Percentiles rank a stretch among this genome's conserved stretches.
Evolutionary conservation across 2,888 invertebrate genomes (phyloP).

Genomic region (Amorpha juglandis): DNA sequence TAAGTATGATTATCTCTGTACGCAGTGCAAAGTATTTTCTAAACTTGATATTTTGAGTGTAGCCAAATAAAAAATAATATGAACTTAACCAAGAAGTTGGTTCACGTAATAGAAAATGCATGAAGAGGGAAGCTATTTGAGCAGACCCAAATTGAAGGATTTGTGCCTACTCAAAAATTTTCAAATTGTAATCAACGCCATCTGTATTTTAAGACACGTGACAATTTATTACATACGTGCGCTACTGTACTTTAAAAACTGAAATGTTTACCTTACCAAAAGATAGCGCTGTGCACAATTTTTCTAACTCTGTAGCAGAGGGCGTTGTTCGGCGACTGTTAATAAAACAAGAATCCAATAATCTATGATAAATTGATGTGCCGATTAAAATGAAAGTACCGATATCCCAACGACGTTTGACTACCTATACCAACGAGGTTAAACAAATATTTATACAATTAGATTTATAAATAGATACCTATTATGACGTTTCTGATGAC

Average conservation of each 20-base stretch:
- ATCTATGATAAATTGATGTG: conserved; percentile 23
- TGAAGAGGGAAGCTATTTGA: too few relatives aligned
- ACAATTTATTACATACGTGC: not conserved
- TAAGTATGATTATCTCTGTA: too few relatives aligned
- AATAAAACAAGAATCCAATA: conserved; percentile 23
- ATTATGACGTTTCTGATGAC: not conserved
- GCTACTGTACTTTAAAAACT: not conserved
- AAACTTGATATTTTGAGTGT: too few relatives aligned
- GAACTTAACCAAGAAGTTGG: too few relatives aligned
- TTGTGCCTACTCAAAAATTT: not conserved
- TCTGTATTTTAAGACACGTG: not conserved
- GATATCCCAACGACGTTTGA: conserved; percentile 2
- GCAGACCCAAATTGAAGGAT: too few relatives aligned
- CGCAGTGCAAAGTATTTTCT: too few relatives aligned
- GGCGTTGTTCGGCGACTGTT: not conserved
- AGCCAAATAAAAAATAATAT: too few relatives aligned
- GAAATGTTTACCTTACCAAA: not conserved
- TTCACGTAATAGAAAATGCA: too few relatives aligned
- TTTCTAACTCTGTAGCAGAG: not conserved
- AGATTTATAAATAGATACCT: conserved; percentile 3
- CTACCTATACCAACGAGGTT: conserved; percentile 10
- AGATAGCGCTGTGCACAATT: conserved; percentile 19
- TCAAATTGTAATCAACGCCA: not conserved
- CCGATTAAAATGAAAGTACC: conserved; percentile 19
- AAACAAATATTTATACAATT: not conserved